These are phyloP conservation scores for Theretra japonica DNA, from an alignment of 2,888 invertebrate genomes.

Conservation along the genomic window DNA sequence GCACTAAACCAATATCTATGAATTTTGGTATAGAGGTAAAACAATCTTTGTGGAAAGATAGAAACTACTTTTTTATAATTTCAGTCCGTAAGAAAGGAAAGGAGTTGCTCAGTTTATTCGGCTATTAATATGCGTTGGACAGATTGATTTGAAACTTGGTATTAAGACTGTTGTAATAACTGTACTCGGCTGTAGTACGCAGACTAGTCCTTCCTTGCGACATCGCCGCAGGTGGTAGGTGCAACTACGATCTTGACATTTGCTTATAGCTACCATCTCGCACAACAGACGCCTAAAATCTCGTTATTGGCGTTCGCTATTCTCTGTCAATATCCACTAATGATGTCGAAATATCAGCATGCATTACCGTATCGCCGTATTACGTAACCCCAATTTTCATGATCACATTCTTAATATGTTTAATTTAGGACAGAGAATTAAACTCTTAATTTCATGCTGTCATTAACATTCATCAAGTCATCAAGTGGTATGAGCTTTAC, in stretches of 20 bases:
- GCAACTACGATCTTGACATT: constrained; percentile 59
- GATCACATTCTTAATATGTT: constrained; percentile 12
- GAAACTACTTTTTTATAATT: too few species aligned
- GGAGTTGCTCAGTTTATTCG: too few species aligned
- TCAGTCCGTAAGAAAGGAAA: background rate
- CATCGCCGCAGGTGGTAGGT: constrained; percentile 43
- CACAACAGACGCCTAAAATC: constrained; percentile 43
- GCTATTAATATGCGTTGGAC: too few species aligned
- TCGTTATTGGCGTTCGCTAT: constrained; percentile 38
- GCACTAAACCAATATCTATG: too few species aligned
- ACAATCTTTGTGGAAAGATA: too few species aligned
- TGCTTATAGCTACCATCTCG: constrained; percentile 43
- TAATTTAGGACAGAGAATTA: background rate
- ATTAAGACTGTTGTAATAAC: background rate
- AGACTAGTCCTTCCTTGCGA: constrained; percentile 47
- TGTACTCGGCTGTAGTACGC: constrained; percentile 34
- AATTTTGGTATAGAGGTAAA: too few species aligned
- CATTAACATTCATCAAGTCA: background rate
- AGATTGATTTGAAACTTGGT: background rate
- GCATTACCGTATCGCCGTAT: background rate
- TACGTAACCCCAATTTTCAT: constrained; percentile 5
- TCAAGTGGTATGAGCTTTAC: background rate
- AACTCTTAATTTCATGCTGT: background rate
- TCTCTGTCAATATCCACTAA: constrained; percentile 40
- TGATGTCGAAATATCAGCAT: constrained; percentile 33